Conservation (phyloP, 2,113 vertebrate genomes). For the Chitala chitala region DNA sequence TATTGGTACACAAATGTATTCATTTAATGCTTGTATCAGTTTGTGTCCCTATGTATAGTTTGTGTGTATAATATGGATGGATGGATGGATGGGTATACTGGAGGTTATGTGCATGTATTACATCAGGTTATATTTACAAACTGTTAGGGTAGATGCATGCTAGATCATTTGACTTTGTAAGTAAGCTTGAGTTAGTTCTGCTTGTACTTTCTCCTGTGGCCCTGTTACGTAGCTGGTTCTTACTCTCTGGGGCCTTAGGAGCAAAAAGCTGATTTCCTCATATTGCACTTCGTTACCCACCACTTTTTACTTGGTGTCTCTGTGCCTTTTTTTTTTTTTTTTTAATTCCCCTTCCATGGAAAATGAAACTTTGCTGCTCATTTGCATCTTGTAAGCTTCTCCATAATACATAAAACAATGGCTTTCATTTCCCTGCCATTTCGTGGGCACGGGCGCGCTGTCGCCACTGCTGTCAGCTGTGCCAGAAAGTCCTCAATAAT, state of each 20-base stretch:
- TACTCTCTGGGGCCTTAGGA: constrained; percentile 32
- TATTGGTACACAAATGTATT: too few relatives aligned
- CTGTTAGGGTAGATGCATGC: too few relatives aligned
- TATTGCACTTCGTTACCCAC: constrained; percentile 23
- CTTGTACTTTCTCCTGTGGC: background rate
- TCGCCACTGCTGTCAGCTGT: background rate
- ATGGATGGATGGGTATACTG: too few relatives aligned
- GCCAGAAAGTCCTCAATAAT: constrained; percentile 11
- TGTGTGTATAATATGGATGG: too few relatives aligned
- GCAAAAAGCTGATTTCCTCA: constrained; percentile 28
- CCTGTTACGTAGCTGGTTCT: background rate
- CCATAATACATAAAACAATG: constrained; percentile 48
- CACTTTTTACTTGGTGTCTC: constrained; percentile 34
- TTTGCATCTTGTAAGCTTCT: constrained; percentile 44
- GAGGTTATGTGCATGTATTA: too few relatives aligned
- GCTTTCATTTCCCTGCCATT: constrained; percentile 32
- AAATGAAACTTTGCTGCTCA: constrained; percentile 36
- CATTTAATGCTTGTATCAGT: too few relatives aligned
- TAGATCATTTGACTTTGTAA: too few relatives aligned
- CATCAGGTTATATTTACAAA: too few relatives aligned
- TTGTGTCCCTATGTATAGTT: too few relatives aligned
- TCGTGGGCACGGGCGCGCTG: constrained; percentile 3
- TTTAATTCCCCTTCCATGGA: constrained; percentile 25
- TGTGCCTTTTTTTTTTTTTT: constrained; percentile 34
- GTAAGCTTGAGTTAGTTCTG: too few relatives aligned